Evolutionary conservation across 2,113 vertebrate species (phyloP), one percentile per base, ranked within the genome.

Genomic region (Spea bombifrons): DNA sequence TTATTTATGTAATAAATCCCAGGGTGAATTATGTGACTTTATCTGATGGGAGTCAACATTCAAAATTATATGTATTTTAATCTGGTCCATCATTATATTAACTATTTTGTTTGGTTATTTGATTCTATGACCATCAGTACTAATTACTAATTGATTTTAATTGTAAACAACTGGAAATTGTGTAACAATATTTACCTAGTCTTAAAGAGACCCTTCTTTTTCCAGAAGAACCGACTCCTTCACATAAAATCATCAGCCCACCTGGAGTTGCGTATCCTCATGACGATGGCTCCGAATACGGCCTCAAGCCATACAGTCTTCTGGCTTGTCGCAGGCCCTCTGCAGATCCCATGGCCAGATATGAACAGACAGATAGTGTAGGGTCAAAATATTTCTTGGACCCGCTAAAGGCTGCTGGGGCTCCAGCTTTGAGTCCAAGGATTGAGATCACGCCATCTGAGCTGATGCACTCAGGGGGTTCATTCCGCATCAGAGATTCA

Each of bases 371-470:
- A 84, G 92, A 90, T 90, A 92, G 92, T 88, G 89, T 92, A 91
- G 96, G 95, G 91, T 86, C 92, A 87, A 86, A 91, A 87, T 91
- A 85, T 92, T 93, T 93, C 85, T 89, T 92, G 90, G 94, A 94
- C 87, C 85, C 87, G 77, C 84, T 83, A 86, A 93, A 87, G 84
- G 87, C 93, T 45, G 80, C 85, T 15, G 93, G 93, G 85, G 88
- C 95, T 83, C 90, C 90, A 82, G 92, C 95, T 82, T 90, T 94
- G 77, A 98, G 97, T 89, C 97, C 97, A 73, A 94, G 96, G 82
- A 99, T 99, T 75, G 95, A 99, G 87, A 99, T 99, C 90, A 99
- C 97, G 64, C 96, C 95, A 43, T 99, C 96, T 83, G 96, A 98
- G 95, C 94, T 96, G 90, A 95, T 95, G 88, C 93, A 88, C 85